Conservation (phyloP, 2,888 invertebrate species). For the Mystacides longicornis region DNA sequence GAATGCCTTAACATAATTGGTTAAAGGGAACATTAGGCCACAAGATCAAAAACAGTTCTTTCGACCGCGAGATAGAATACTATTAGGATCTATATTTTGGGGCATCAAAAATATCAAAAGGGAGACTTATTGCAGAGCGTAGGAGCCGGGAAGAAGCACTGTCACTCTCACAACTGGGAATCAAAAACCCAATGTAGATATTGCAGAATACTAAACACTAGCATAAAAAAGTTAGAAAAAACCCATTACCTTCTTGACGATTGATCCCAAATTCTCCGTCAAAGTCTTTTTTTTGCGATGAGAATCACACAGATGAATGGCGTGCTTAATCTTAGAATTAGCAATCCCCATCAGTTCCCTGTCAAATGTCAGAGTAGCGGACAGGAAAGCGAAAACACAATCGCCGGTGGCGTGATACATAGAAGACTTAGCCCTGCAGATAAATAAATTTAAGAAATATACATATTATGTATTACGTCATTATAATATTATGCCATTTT, state of each 20-base stretch:
- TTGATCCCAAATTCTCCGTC: constrained; percentile 74
- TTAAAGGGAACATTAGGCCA: too few species aligned
- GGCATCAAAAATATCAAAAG: background rate
- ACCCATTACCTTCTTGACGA: constrained; percentile 56
- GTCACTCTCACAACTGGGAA: too few species aligned
- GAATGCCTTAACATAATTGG: background rate
- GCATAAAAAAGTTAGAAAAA: constrained; percentile 2
- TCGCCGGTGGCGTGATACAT: constrained; percentile 90
- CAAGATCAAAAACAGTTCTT: too few species aligned
- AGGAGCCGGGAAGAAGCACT: too few species aligned
- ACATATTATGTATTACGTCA: too few species aligned
- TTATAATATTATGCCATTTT: too few species aligned
- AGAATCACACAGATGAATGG: constrained; percentile 70
- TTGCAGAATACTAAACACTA: background rate
- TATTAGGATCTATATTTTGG: background rate
- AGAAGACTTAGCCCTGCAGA: constrained; percentile 64
- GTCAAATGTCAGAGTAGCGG: constrained; percentile 91
- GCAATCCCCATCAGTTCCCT: constrained; percentile 68
- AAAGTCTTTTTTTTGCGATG: constrained; percentile 62
- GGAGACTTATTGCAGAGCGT: too few species aligned
- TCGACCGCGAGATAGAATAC: too few species aligned
- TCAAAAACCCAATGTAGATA: too few species aligned
- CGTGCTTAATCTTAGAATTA: constrained; percentile 65
- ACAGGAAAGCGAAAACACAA: constrained; percentile 82
- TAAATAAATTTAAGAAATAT: too few species aligned